Base-by-base conservation (phyloP, 2,113 vertebrate genomes). In the Pitta sordida region DNA sequence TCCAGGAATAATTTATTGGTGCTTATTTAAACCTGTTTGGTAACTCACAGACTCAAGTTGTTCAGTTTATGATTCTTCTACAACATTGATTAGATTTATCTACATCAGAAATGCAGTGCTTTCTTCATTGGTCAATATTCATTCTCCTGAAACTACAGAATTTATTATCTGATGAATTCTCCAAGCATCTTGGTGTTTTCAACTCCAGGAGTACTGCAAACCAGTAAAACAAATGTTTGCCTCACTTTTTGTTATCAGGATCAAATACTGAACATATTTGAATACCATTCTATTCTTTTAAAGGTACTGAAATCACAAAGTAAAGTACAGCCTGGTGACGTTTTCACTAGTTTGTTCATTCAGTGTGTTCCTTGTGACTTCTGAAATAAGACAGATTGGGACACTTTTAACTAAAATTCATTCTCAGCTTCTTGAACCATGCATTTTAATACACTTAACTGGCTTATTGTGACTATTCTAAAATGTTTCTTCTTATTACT, bases 131-230 rank as follows among this genome's bases (percentile, higher is more conserved):
- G 60, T 73, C 86, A 77, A 83, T 77, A 93, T 53, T 44, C 3
- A 59, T 70, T 70, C 55, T 88, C 20, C 48, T 55, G 51, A 79
- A 86, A 74, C 43, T 77, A 81, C 37, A 74, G 76, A 70, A 86
- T 81, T 83, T 91, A 69, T 85, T 94, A 75, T 68, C 86, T 91
- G 51, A 83, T 59, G 7, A 86, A 86, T 69, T 91, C 55, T 62
- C 39, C 34, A 86, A 83, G 49, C 22, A 69, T 29, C 19, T 24
- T 11, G 37, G 21, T 36, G 6, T 58, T 90, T 92, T 86, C 46
- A 68, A 88, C 73, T 23, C 29, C 30, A 86, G 39, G 24, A 74
- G 14, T 67, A 84, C 26, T 67, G 20, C 44, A 91, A 74, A 83
- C 23, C 74, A 2, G 1, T 65, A 81, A 93, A 90, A 51, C 13